Evolutionary conservation across 1,140 invertebrate species (phyloP).

Genomic region (Gryon sp.): DNA sequence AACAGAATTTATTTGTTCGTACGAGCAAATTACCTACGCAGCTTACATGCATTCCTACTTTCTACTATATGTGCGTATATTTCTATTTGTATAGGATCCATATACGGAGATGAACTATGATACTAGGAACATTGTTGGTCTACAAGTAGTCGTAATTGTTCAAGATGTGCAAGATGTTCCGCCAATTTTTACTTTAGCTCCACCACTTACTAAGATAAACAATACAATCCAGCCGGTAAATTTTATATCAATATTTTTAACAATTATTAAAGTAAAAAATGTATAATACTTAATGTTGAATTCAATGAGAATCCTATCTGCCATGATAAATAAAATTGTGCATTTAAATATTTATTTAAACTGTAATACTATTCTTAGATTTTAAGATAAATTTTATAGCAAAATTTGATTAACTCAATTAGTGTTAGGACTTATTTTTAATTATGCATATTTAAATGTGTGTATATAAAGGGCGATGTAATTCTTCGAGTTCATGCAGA

Average conservation of each 20-base stretch:
- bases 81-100: constrained; percentile 83
- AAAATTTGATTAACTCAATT: too few species aligned
- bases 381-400: too few species aligned
- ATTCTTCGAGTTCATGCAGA: constrained; percentile 89
- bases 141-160: constrained; percentile 89
- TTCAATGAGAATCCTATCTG: too few species aligned
- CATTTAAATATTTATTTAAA: too few species aligned
- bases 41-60: background rate
- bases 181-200: constrained; percentile 89
- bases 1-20: background rate
- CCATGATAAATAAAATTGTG: too few species aligned
- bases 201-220: constrained; percentile 86
- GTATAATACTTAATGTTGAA: too few species aligned
- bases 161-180: constrained; percentile 92
- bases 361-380: too few species aligned
- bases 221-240: constrained; percentile 74
- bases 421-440: too few species aligned
- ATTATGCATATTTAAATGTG: too few species aligned
- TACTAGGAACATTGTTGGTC: constrained; percentile 90
- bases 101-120: constrained; percentile 89
- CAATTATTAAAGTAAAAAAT: too few species aligned
- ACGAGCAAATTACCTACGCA: background rate
- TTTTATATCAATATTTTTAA: too few species aligned
- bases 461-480: constrained; percentile 80
- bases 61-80: constrained; percentile 3